A percentile compares a stretch with the other conserved stretches of the same genome.
Conservation (phyloP, 2,113 vertebrate species). For the Thamnaconus septentrionalis region DNA sequence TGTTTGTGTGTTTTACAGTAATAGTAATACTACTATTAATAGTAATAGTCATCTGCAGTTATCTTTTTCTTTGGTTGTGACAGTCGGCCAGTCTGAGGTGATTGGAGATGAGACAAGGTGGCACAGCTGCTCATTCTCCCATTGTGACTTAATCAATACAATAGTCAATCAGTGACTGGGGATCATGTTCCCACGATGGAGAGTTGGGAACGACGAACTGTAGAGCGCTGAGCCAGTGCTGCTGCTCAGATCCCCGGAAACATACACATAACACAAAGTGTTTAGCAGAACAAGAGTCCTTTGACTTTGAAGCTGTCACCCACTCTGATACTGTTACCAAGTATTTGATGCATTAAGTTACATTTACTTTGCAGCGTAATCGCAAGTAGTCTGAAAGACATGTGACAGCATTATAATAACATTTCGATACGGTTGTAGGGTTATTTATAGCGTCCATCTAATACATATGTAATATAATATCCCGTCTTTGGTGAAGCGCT, state of each 20-base stretch:
- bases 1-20: background rate
- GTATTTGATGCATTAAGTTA: background rate
- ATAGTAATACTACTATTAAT: background rate
- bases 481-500: conserved; percentile 36
- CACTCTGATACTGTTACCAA: background rate
- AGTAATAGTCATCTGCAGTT: background rate
- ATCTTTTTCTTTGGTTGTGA: background rate
- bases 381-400: background rate
- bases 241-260: no score
- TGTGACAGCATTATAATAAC: conserved; percentile 29
- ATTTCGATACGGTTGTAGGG: conserved; percentile 25
- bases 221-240: background rate
- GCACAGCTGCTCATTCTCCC: conserved; percentile 1
- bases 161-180: conserved; percentile 11
- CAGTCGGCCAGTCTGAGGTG: conserved; percentile 8
- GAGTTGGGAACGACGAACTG: background rate
- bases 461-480: conserved; percentile 58
- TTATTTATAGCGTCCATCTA: conserved; percentile 51
- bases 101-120: background rate
- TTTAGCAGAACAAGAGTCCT: no score
- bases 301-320: no score
- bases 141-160: conserved; percentile 38
- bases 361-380: background rate
- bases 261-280: no score
- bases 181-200: background rate